Evolutionary conservation across 2,888 invertebrate species (phyloP).

Genomic region (Mamestra brassicae): DNA sequence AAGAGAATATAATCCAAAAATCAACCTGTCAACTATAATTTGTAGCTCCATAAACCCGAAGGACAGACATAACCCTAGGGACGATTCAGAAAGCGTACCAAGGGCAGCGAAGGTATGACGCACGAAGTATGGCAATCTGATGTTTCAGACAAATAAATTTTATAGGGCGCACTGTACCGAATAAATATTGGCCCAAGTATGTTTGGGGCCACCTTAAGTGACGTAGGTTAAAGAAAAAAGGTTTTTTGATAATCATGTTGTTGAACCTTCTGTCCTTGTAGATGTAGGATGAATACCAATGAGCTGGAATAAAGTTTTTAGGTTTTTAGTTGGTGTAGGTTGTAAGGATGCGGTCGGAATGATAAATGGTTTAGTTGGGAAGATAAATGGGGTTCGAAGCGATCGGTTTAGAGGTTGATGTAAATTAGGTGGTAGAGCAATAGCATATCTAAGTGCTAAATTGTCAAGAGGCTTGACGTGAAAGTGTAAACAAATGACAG

Average conservation of each 20-base stretch:
- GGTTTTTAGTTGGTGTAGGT: constrained; percentile 53
- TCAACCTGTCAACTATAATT: constrained; percentile 21
- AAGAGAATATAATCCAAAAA: constrained; percentile 7
- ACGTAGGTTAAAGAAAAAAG: constrained; percentile 59
- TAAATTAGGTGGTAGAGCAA: not conserved
- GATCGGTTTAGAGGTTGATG: constrained; percentile 20
- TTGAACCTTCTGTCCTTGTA: constrained; percentile 56
- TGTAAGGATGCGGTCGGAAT: constrained; percentile 36
- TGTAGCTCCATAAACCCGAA: constrained; percentile 37
- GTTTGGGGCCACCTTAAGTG: constrained; percentile 47
- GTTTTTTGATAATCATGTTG: constrained; percentile 57
- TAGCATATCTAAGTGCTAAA: not conserved
- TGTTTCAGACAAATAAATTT: constrained; percentile 58
- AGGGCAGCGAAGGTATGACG: constrained; percentile 61
- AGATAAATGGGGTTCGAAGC: constrained; percentile 7
- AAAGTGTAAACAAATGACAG: constrained; percentile 1
- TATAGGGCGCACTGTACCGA: constrained; percentile 46
- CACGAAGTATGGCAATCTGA: constrained; percentile 42
- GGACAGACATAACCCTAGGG: constrained; percentile 14
- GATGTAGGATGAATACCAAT: constrained; percentile 52
- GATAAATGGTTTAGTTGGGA: constrained; percentile 15
- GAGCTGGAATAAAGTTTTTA: constrained; percentile 35
- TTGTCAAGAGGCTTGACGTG: not conserved
- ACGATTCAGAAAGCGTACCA: constrained; percentile 37
- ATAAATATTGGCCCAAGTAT: constrained; percentile 56